phyloP scores from a whole-genome alignment of 2,113 vertebrate genomes.

The Ibidorhyncha struthersii region DNA sequence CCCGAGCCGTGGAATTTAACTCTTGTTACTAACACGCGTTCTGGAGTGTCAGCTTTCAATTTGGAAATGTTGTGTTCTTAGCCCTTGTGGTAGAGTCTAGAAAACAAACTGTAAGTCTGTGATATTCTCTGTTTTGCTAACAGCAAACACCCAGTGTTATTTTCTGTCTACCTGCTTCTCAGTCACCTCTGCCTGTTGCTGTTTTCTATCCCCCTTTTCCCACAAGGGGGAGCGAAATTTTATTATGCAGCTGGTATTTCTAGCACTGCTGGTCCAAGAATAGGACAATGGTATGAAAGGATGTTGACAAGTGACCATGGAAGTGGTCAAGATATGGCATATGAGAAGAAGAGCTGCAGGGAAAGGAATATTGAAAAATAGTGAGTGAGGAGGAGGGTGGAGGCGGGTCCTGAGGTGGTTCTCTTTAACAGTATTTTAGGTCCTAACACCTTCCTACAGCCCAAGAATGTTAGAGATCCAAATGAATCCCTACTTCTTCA shows the following conservation, averaged over 20 bases:
- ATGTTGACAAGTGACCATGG: not conserved
- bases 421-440: not conserved
- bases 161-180: not conserved
- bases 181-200: not conserved
- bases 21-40: not conserved
- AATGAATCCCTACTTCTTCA: not conserved
- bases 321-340: not conserved
- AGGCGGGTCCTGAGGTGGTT: not conserved
- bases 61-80: not conserved
- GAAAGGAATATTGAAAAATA: not conserved
- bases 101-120: not conserved
- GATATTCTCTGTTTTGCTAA: not conserved
- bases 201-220: not conserved
- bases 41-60: not conserved
- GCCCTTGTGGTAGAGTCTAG: not conserved
- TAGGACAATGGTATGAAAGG: not conserved
- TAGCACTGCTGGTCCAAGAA: not conserved
- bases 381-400: not conserved
- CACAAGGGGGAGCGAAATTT: not conserved
- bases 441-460: not conserved
- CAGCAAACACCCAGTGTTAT: not conserved
- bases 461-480: not conserved
- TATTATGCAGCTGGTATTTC: not conserved
- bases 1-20: conserved; percentile 7
- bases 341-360: not conserved